Conservation (phyloP, 30 jellyfish, hydroid and myxozoan genomes). For the Chrysaora quinquecirrha region DNA sequence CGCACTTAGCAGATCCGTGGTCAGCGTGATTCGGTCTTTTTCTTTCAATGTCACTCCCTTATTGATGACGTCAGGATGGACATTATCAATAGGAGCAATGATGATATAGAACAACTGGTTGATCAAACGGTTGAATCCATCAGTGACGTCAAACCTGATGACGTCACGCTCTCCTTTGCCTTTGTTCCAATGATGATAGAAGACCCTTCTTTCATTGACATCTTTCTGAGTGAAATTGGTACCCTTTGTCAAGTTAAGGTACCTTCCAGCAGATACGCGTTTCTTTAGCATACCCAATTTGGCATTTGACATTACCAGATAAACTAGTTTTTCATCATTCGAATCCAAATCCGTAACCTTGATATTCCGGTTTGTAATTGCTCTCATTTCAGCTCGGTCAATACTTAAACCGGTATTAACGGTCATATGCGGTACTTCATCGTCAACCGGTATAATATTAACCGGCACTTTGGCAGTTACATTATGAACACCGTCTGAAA, state of each 20-base stretch:
- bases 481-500: conserved; percentile 91
- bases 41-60: conserved; percentile 84
- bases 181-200: conserved; percentile 68
- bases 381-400: conserved; percentile 90
- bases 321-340: conserved; percentile 56
- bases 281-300: conserved; percentile 67
- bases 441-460: conserved; percentile 89
- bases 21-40: conserved; percentile 76
- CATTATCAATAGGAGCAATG: conserved; percentile 87
- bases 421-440: conserved; percentile 91
- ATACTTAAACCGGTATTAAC: conserved; percentile 82
- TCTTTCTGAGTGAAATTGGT: conserved; percentile 87
- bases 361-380: conserved; percentile 74
- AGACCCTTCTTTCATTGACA: conserved; percentile 61
- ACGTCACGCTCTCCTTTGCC: conserved; percentile 86
- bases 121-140: conserved; percentile 90
- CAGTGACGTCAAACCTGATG: conserved; percentile 92
- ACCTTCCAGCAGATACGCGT: conserved; percentile 41
- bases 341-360: conserved; percentile 93
- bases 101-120: conserved; percentile 85
- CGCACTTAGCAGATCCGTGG: conserved; percentile 97
- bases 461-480: conserved; percentile 68
- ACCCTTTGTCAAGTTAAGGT: conserved; percentile 74
- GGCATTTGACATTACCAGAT: conserved; percentile 75
- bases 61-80: conserved; percentile 90